These are phyloP conservation scores for Urocyon cinereoargenteus DNA, from an alignment of 2,797 vertebrate genomes.

Conservation along the genomic window DNA sequence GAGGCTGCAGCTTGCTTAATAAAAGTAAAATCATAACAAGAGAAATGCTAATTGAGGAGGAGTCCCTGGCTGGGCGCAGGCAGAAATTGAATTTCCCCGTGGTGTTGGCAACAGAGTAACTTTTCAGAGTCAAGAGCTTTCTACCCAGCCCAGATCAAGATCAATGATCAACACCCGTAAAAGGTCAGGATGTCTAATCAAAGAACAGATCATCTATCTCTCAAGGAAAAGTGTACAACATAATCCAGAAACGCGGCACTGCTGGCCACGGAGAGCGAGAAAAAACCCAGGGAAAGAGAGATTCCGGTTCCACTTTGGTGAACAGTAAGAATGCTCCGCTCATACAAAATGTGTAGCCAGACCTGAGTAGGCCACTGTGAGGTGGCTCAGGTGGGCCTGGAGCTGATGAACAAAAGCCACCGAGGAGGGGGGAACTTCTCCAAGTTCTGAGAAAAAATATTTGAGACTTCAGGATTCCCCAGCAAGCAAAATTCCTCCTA, in stretches of 20 bases:
- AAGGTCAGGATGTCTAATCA: constrained; percentile 82
- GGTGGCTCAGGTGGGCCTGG: rapidly evolving
- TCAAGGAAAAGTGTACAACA: constrained; percentile 43
- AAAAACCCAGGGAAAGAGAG: neutral
- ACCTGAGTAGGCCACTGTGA: rapidly evolving
- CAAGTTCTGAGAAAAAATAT: neutral
- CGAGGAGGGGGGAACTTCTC: rapidly evolving
- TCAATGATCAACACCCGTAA: constrained; percentile 77
- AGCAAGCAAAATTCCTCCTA: neutral
- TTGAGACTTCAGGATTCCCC: no score
- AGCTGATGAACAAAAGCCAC: rapidly evolving
- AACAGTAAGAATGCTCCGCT: neutral
- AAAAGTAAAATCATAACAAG: constrained; percentile 85
- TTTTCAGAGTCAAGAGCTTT: constrained; percentile 82
- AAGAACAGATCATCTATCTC: constrained; percentile 45
- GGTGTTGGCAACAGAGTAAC: constrained; percentile 60
- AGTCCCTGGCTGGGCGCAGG: neutral
- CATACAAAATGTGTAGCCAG: neutral
- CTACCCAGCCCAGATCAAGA: constrained; percentile 75
- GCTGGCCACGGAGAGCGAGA: neutral
- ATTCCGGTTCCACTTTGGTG: constrained; percentile 26
- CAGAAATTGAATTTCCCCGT: constrained; percentile 83
- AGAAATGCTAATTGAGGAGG: constrained; percentile 82
- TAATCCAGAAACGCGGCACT: neutral
- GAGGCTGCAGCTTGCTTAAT: constrained; percentile 83